Percentiles rank a stretch among this genome's conserved stretches.
Conservation (phyloP, 92 coral and sea anemone genomes). For the Desmophyllum pertusum region DNA sequence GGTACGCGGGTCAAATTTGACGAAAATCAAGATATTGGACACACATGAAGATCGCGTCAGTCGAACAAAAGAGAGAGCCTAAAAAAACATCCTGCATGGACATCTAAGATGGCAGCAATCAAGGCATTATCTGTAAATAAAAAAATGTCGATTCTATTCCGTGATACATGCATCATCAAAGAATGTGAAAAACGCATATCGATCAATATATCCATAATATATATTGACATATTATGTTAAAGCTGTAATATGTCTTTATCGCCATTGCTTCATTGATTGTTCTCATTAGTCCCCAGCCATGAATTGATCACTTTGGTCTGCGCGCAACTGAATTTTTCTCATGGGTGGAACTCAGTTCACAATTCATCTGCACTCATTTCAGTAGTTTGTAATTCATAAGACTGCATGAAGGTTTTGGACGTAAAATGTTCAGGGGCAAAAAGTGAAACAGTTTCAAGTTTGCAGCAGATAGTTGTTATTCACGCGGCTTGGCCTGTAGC, state of each 20-base stretch:
- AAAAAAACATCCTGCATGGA: not conserved
- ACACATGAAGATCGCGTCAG: not conserved
- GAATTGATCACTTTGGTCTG: slow-evolving; percentile 25
- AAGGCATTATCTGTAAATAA: not conserved
- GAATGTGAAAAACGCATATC: not conserved
- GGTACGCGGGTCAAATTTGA: not conserved
- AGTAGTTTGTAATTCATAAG: not conserved
- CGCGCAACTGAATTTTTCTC: not conserved
- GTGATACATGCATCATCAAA: not conserved
- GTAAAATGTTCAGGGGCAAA: not conserved
- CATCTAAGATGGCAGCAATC: not conserved
- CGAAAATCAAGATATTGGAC: not conserved
- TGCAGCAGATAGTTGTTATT: not conserved
- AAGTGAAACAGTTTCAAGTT: not conserved
- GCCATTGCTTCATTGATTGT: not conserved
- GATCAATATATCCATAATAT: not conserved
- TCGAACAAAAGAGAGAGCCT: not conserved
- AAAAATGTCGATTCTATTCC: not conserved
- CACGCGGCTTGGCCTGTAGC: not conserved
- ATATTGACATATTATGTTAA: not conserved
- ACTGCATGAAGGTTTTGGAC: not conserved
- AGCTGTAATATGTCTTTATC: not conserved
- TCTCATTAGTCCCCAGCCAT: slow-evolving; percentile 16
- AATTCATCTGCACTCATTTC: not conserved
- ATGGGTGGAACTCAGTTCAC: not conserved